A percentile compares a stretch with the other conserved stretches of the same genome.
phyloP scores from a whole-genome alignment of 2,888 invertebrate genomes.

The Cybosia mesomella region DNA sequence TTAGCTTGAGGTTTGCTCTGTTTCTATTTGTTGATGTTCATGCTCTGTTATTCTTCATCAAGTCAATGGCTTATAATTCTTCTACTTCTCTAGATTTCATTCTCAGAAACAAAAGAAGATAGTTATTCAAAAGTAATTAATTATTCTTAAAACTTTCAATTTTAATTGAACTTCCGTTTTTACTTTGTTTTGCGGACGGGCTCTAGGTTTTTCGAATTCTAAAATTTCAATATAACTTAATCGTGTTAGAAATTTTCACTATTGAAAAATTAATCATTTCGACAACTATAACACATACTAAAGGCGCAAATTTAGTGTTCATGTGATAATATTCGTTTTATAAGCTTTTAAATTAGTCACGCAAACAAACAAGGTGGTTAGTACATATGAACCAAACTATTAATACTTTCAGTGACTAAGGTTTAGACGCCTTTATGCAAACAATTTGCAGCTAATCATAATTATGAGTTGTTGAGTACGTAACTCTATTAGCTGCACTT shows the following conservation, averaged over 20 bases:
- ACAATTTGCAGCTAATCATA: conserved; percentile 9
- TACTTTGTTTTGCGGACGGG: too few relatives aligned
- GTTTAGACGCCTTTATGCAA: neutral
- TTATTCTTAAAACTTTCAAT: neutral
- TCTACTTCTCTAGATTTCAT: too few relatives aligned
- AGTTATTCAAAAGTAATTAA: too few relatives aligned
- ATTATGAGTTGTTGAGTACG: neutral
- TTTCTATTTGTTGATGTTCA: neutral
- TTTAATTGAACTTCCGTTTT: too few relatives aligned
- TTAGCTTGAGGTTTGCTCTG: neutral
- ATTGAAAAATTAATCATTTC: neutral
- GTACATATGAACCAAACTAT: conserved; percentile 11
- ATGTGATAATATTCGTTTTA: conserved; percentile 33
- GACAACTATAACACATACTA: neutral
- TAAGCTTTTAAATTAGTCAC: conserved; percentile 19
- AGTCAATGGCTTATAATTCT: too few relatives aligned
- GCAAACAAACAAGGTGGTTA: conserved; percentile 17
- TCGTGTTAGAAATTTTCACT: neutral
- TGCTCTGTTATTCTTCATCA: too few relatives aligned
- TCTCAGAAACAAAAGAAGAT: too few relatives aligned
- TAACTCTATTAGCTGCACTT: neutral
- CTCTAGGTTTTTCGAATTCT: neutral
- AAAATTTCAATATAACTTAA: neutral
- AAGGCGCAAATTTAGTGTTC: conserved; percentile 25
- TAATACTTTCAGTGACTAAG: conserved; percentile 11